Conservation (phyloP, 1,140 invertebrate genomes). For the Cephus cinctus region DNA sequence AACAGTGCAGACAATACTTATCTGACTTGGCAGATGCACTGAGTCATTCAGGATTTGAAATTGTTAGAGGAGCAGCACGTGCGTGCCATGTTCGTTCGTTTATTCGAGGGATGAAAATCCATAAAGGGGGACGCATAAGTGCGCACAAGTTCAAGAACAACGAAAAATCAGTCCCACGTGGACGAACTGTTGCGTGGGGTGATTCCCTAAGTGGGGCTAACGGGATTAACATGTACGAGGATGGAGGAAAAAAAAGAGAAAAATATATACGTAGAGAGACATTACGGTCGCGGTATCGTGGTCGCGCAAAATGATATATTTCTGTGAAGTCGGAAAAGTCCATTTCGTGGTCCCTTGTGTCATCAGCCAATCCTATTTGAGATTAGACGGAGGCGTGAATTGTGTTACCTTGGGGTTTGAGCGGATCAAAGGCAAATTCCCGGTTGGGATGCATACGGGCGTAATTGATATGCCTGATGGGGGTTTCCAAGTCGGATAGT, state of each 20-base stretch:
- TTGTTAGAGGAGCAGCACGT: no score
- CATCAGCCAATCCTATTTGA: conserved; percentile 42
- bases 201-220: no score
- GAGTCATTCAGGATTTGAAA: no score
- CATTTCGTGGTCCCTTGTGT: conserved; percentile 39
- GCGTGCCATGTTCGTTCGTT: no score
- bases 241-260: background rate
- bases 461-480: conserved; percentile 52
- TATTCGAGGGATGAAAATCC: no score
- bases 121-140: no score
- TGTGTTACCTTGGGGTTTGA: conserved; percentile 43
- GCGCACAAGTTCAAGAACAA: no score
- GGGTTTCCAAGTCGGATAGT: conserved; percentile 51
- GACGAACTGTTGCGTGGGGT: no score
- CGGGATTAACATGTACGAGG: no score
- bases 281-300: background rate
- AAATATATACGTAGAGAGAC: conserved; percentile 3
- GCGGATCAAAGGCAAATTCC: conserved; percentile 49
- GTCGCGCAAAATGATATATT: conserved; percentile 22
- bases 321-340: conserved; percentile 34
- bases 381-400: conserved; percentile 46
- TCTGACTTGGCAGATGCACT: no score
- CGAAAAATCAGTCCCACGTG: no score
- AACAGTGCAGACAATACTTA: no score
- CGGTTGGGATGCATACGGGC: conserved; percentile 44